A percentile compares a stretch with the other conserved stretches of the same genome.
These are phyloP conservation scores for Rhagoletis zephyria DNA, from an alignment of 1,140 invertebrate species.

Conservation along the genomic window DNA sequence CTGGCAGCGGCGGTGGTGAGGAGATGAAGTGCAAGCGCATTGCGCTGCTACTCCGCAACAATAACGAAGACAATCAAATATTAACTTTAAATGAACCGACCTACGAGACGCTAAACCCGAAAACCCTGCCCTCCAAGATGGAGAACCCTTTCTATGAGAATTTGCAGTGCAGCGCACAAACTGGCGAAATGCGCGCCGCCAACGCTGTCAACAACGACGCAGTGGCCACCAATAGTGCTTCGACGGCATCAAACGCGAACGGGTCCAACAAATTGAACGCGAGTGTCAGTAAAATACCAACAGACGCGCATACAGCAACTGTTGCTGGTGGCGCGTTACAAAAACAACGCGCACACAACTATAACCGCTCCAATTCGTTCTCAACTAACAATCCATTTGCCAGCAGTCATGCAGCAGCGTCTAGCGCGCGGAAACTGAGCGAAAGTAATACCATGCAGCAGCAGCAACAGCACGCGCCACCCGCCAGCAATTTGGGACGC, in stretches of 20 bases:
- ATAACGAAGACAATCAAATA: constrained; percentile 71
- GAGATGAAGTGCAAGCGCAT: constrained; percentile 61
- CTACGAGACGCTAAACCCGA: constrained; percentile 70
- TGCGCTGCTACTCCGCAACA: constrained; percentile 66
- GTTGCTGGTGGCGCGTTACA: neutral
- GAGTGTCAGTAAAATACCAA: constrained; percentile 46
- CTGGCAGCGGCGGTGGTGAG: constrained; percentile 53
- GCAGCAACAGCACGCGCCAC: neutral
- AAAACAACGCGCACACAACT: constrained; percentile 51
- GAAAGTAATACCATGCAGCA: constrained; percentile 56
- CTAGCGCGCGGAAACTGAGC: constrained; percentile 63
- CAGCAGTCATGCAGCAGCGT: constrained; percentile 53
- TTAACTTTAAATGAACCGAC: constrained; percentile 70
- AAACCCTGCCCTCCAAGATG: constrained; percentile 54
- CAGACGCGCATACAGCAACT: constrained; percentile 31
- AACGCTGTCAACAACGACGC: constrained; percentile 1
- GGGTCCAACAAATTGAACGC: neutral
- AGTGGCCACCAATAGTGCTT: neutral
- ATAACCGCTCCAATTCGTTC: constrained; percentile 67
- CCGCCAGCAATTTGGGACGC: constrained; percentile 51
- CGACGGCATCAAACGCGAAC: neutral
- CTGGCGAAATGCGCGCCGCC: constrained; percentile 54
- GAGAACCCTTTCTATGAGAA: constrained; percentile 65
- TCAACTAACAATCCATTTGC: constrained; percentile 69
- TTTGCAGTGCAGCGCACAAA: constrained; percentile 59